A percentile compares a stretch with the other conserved stretches of the same genome.
These are phyloP conservation scores for Neoaliturus tenellus DNA, from an alignment of 2,888 invertebrate genomes.

Conservation along the genomic window DNA sequence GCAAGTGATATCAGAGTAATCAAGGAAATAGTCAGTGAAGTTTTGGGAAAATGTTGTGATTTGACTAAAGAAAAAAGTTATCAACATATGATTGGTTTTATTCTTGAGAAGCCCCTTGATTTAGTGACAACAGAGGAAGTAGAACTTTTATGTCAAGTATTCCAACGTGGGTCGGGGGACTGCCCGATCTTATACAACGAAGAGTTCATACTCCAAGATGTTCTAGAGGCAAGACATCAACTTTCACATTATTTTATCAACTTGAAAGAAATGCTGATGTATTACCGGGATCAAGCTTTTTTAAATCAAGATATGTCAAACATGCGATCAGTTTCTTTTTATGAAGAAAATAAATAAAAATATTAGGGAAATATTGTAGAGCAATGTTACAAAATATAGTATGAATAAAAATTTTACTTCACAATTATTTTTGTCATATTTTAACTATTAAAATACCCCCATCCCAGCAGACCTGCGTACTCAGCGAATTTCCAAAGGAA, in stretches of 20 bases:
- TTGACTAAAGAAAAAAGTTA: neutral
- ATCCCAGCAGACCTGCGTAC: too few species aligned
- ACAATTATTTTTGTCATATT: too few species aligned
- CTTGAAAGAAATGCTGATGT: slow-evolving; percentile 12
- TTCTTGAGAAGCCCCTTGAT: neutral
- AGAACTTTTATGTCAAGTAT: neutral
- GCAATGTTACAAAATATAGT: too few species aligned
- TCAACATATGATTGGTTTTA: neutral
- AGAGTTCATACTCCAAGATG: slow-evolving; percentile 15
- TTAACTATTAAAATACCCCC: too few species aligned
- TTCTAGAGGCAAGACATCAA: slow-evolving; percentile 36
- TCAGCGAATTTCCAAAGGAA: too few species aligned
- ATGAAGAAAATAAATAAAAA: too few species aligned
- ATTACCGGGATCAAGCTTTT: neutral
- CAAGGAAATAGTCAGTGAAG: neutral
- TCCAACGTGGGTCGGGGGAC: neutral
- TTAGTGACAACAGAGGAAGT: neutral
- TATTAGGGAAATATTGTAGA: too few species aligned
- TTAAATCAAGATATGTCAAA: neutral
- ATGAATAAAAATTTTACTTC: too few species aligned
- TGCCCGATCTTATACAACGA: neutral
- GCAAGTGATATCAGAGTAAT: neutral
- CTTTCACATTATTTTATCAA: slow-evolving; percentile 30
- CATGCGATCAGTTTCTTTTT: neutral
- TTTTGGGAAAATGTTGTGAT: neutral